These are phyloP conservation scores for human (Homo sapiens) DNA, from an alignment of 2,113 vertebrate species.

Conservation along the genomic window GRCh38 chr14:42610501-42611000, in stretches of 20 bases:
- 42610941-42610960: neutral
- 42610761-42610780: neutral
- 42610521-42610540: slow-evolving; percentile 40
- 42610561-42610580: neutral
- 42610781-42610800: neutral
- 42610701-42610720: neutral
- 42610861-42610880: neutral
- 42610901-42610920: neutral
- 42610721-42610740: neutral
- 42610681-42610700: neutral
- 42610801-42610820: neutral
- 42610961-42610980: neutral
- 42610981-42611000: neutral
- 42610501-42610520: neutral
- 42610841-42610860: neutral
- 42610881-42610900: neutral
- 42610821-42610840: neutral
- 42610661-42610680: neutral
- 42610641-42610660: neutral
- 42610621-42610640: slow-evolving; percentile 16
- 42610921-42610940: neutral
- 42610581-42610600: neutral
- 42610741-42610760: neutral
- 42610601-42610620: slow-evolving; percentile 4
- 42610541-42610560: slow-evolving; percentile 10